Conservation (phyloP, 2,797 vertebrate species). For the Parauchenoglanis ngamensis region DNA sequence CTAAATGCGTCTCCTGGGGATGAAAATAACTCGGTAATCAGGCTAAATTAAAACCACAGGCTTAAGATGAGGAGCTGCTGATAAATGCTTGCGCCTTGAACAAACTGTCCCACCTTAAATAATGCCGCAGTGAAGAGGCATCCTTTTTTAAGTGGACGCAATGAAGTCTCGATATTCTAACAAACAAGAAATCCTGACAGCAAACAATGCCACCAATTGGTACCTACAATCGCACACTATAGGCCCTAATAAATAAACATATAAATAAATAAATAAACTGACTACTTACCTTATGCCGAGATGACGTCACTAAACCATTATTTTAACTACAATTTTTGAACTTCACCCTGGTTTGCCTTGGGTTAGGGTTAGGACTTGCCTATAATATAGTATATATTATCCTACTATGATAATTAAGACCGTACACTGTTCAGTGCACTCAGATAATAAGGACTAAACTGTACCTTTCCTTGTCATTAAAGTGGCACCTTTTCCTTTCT, state of each 20-base stretch:
- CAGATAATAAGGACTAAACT: neutral
- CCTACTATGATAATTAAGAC: neutral
- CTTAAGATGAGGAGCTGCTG: neutral
- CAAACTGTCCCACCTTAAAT: neutral
- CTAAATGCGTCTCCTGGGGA: neutral
- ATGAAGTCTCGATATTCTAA: neutral
- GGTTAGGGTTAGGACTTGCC: too few species aligned
- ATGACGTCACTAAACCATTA: neutral
- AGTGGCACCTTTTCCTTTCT: neutral
- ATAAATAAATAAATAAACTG: neutral
- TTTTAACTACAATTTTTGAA: neutral
- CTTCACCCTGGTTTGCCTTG: neutral
- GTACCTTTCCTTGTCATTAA: neutral
- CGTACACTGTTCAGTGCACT: too few species aligned
- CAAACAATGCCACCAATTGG: neutral
- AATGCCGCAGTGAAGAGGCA: neutral
- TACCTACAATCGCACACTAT: neutral
- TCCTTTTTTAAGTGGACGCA: neutral
- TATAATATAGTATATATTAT: too few species aligned
- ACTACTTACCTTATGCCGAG: neutral
- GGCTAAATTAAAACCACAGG: neutral
- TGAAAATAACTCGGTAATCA: conserved; percentile 9
- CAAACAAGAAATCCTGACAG: neutral
- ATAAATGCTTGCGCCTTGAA: neutral
- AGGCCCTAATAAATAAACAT: neutral